Evolutionary conservation across 2,888 invertebrate genomes (phyloP), one percentile per base, ranked within the genome.

Genomic region (Andricus curvator): DNA sequence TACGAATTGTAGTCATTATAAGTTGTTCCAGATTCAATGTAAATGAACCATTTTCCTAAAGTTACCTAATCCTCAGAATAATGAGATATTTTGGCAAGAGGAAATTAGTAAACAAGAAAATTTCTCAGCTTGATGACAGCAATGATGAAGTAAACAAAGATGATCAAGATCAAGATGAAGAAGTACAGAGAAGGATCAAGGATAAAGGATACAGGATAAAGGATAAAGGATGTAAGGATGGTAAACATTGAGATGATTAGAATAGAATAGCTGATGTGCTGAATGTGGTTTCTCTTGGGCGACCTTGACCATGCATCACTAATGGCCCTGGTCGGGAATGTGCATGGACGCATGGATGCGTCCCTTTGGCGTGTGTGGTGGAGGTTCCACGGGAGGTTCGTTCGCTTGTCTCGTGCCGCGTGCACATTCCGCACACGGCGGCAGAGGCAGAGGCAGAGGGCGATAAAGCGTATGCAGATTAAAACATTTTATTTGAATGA

Each of bases 401-500:
- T 84, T 85, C 90, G 88, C 87, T 89, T 89, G 90, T 90, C 90
- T 89, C 90, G 90, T 89, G 90, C 88, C 89, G 88, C 85, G 86
- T 88, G 87, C 87, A 88, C 90, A 89, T 90, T 90, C 89, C 89
- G 90, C 89, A 88, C 88, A 88, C 89, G 9, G 41, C 33, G 4
- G 29, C 87, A 83, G 82, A 90, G 90, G 91, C 68, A 88, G 88
- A 88, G 88, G 88, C 90, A 91, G 91, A 91, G 91, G 89, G 89
- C 90, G 91, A 92, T 92, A 92, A 92, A 92, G 91, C 92, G 91
- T 92, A 92, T 92, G 92, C 92, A 92, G 92, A 92, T 92, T 92
- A 91, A 92, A 92, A 92, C 92, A 92, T 92, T 92, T 92, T 92
- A 92, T 92, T 92, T 92, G 92, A 92, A 92, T 92, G 91, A 92